Base-by-base conservation (phyloP, 2,888 invertebrate genomes). In the Ptychoptera contaminata region DNA sequence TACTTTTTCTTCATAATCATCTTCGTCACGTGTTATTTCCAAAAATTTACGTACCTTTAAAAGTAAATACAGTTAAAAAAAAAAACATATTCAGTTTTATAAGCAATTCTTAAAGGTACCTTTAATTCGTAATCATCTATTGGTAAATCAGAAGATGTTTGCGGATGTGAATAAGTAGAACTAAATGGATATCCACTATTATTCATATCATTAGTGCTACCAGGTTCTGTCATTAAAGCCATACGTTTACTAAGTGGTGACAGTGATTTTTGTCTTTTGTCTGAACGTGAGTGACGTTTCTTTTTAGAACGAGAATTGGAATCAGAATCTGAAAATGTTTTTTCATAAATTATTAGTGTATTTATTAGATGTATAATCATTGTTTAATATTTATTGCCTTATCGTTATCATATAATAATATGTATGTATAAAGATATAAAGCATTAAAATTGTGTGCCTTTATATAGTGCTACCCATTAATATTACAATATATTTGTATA, bases 1-100 rank as follows among this genome's bases (percentile, higher is more conserved):
- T 46, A 88, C 86, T 69, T 82, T 84, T 48, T 81, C 82, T 61
- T 86, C 84, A 55, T 87, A 88, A 60, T 87, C 86, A 0, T 84
- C 83, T 57, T 87, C 87, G 52, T 80, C 80, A 60, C 82, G 82
- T 2, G 82, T 82, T 64, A 81, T 80, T 53, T 82, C 80, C 50
- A 85, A 62, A 63, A 85, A 84, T 54, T 76, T 77, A 11, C 77
- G 72, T 3, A 84, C 80, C 72, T 72, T 49, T 16, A 43, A 42
- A 37, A 32, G 8, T 11, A 9, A n/a, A 7, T 32, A 7, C n/a
- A 32, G 3, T 32, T 11, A 32, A 32, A 32, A 32, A 7, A n/a
- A n/a, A n/a, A n/a, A n/a, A n/a, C n/a, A n/a, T n/a, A n/a, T n/a
- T n/a, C n/a, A n/a, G n/a, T n/a, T n/a, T n/a, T n/a, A n/a, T n/a